These are phyloP conservation scores for Gallinago nigripennis DNA, from an alignment of 2,797 vertebrate species.

Conservation along the genomic window DNA sequence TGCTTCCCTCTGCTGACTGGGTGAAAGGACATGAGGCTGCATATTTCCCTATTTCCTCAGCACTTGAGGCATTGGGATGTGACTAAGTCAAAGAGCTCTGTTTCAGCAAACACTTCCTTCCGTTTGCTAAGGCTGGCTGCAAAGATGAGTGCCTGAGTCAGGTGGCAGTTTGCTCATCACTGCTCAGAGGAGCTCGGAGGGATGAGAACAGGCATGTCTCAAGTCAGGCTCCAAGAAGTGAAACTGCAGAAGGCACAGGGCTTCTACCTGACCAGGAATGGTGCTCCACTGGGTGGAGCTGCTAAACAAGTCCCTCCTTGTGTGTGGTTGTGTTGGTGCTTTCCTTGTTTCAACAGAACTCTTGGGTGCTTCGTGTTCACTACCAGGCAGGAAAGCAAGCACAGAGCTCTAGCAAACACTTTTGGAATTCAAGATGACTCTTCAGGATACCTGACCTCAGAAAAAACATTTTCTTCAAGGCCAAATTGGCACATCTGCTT, in stretches of 20 bases:
- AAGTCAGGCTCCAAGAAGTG: not conserved
- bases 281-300: not conserved
- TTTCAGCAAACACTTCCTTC: not conserved
- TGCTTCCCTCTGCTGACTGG: not conserved
- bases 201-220: rapidly evolving
- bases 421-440: not conserved
- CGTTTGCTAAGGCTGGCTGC: not conserved
- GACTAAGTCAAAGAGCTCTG: not conserved
- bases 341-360: not conserved
- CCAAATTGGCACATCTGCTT: not conserved
- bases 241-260: not conserved
- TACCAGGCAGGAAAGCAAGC: not conserved
- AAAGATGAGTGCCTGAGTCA: not conserved
- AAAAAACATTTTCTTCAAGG: not conserved
- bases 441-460: not conserved
- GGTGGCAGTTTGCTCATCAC: not conserved
- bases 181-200: not conserved
- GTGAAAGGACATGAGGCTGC: not conserved
- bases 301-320: not conserved
- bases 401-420: not conserved
- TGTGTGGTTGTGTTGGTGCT: not conserved
- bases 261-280: not conserved
- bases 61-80: not conserved
- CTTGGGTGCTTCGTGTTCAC: not conserved
- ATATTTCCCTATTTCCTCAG: not conserved